Evolutionary conservation across 1,140 invertebrate genomes (phyloP).

Genomic region (Achatina immaculata): DNA sequence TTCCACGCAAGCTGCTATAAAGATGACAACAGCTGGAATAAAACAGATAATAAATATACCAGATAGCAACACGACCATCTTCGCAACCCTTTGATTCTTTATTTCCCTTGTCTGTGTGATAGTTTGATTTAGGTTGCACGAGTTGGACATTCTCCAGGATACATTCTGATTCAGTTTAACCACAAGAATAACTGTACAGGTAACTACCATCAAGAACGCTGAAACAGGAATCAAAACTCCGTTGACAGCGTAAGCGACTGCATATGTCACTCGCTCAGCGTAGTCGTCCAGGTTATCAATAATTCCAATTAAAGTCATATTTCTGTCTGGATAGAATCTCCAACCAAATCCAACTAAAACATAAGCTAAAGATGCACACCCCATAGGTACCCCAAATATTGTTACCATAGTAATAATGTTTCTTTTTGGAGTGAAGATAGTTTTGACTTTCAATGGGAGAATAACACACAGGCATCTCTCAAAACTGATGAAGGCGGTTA

Average conservation of each 20-base stretch:
- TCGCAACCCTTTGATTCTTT: not conserved
- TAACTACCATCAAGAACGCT: not conserved
- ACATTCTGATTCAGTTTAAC: constrained; percentile 14
- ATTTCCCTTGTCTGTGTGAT: not conserved
- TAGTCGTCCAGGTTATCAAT: not conserved
- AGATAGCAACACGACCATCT: constrained; percentile 8
- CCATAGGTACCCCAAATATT: constrained; percentile 3
- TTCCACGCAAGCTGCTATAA: not conserved
- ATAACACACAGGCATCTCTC: constrained; percentile 36
- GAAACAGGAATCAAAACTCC: not conserved
- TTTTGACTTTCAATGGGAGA: constrained; percentile 1
- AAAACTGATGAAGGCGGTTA: constrained; percentile 36
- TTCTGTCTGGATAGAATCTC: constrained; percentile 9
- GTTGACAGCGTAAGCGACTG: not conserved
- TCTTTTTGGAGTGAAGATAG: not conserved
- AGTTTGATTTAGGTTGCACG: not conserved
- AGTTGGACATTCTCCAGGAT: not conserved
- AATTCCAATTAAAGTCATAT: not conserved
- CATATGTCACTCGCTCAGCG: not conserved
- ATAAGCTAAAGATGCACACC: not conserved
- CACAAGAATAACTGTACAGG: constrained; percentile 4
- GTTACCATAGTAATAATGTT: constrained; percentile 6
- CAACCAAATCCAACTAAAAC: not conserved
- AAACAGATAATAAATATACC: constrained; percentile 7
- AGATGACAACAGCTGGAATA: not conserved